Evolutionary conservation across 2,888 invertebrate genomes (phyloP).

Genomic region (Calameuta pallipes): DNA sequence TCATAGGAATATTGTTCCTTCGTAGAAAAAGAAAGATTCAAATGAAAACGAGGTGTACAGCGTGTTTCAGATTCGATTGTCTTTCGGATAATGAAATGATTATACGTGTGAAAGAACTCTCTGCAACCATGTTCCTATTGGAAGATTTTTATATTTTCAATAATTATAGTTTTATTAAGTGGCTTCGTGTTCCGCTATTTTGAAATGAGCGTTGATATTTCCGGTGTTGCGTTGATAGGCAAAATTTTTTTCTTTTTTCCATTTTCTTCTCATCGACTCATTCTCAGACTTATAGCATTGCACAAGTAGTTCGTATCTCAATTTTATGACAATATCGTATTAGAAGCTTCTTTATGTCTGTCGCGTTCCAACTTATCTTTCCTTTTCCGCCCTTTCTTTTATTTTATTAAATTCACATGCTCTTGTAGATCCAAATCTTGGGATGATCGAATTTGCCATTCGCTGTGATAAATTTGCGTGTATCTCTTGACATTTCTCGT

Average conservation of each 20-base stretch:
- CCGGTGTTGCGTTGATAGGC: not conserved
- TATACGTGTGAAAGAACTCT: not conserved
- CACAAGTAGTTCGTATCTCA: not conserved
- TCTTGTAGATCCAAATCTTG: constrained; percentile 21
- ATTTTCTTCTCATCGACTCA: not conserved
- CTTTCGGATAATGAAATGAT: constrained; percentile 23
- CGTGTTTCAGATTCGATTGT: constrained; percentile 57
- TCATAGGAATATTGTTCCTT: constrained; percentile 57
- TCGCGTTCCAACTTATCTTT: constrained; percentile 11
- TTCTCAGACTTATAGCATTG: not conserved
- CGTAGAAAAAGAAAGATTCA: constrained; percentile 35
- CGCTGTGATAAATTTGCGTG: constrained; percentile 46
- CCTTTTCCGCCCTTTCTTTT: constrained; percentile 10
- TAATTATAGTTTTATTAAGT: constrained; percentile 17
- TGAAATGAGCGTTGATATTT: not conserved
- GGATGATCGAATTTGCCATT: constrained; percentile 57
- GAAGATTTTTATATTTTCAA: constrained; percentile 25
- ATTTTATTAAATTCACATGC: constrained; percentile 14
- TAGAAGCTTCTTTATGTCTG: constrained; percentile 6
- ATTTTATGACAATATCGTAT: not conserved
- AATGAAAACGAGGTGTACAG: constrained; percentile 26
- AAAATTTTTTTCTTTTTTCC: not conserved
- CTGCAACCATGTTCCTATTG: not conserved
- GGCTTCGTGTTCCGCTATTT: constrained; percentile 1
- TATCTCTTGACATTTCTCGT: constrained; percentile 24